A percentile compares a stretch with the other conserved stretches of the same genome.
phyloP scores from a whole-genome alignment of 2,888 invertebrate species.

The Pimpla rufipes region DNA sequence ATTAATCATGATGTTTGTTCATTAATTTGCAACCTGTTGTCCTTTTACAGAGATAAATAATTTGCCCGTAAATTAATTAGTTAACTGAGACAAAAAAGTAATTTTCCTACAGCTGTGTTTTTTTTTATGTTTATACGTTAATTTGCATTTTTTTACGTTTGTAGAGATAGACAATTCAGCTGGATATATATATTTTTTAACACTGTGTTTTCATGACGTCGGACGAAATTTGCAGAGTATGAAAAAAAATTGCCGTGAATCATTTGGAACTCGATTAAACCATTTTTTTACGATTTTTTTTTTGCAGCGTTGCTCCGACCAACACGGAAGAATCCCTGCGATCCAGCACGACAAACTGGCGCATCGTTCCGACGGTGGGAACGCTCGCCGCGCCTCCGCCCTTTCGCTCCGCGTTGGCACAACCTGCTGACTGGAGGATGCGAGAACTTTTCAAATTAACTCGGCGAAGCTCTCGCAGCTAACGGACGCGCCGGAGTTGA shows the following conservation, averaged over 20 bases:
- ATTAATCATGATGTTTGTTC: too few relatives aligned
- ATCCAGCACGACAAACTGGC: background rate
- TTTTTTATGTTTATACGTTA: too few relatives aligned
- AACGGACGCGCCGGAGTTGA: conserved; percentile 9
- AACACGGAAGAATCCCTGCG: background rate
- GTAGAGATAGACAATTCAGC: too few relatives aligned
- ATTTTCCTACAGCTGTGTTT: too few relatives aligned
- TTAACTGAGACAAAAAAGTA: too few relatives aligned
- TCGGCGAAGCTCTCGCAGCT: conserved; percentile 19
- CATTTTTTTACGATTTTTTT: background rate
- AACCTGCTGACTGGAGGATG: conserved; percentile 25
- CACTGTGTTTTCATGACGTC: too few relatives aligned
- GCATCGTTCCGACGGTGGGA: conserved; percentile 33
- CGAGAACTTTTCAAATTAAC: conserved; percentile 66
- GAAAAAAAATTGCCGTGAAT: background rate
- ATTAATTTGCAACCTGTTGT: too few relatives aligned
- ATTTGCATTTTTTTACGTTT: too few relatives aligned
- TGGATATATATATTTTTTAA: too few relatives aligned
- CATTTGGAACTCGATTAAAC: background rate
- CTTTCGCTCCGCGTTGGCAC: background rate
- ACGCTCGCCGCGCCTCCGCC: conserved; percentile 14
- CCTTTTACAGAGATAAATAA: too few relatives aligned
- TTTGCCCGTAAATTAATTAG: too few relatives aligned
- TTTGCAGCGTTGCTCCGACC: background rate
- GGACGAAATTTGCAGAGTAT: too few relatives aligned